These are phyloP conservation scores for Camelus dromedarius DNA, from an alignment of 2,113 vertebrate species.

Conservation along the genomic window DNA sequence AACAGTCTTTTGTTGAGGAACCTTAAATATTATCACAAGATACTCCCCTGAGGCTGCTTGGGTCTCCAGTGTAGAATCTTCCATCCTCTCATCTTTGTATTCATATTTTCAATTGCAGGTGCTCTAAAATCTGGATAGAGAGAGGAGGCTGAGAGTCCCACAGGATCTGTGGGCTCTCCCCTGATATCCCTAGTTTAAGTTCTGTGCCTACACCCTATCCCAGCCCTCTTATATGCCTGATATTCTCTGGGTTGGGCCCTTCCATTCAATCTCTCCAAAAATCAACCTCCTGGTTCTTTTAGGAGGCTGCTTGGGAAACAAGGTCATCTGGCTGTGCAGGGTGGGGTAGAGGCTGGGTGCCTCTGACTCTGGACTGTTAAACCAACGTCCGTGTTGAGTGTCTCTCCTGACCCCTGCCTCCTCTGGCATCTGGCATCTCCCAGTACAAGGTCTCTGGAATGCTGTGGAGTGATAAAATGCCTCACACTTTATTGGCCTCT, in stretches of 20 bases:
- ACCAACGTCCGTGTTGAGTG: neutral
- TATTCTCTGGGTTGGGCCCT: neutral
- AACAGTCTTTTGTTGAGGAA: neutral
- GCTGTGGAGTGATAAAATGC: neutral
- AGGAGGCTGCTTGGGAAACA: neutral
- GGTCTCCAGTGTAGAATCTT: neutral
- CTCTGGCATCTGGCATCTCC: neutral
- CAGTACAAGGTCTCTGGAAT: neutral
- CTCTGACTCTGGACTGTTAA: neutral
- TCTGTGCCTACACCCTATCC: rapidly evolving
- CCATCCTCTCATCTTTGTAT: neutral
- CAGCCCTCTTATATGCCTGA: neutral
- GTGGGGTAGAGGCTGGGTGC: neutral
- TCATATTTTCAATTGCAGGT: neutral
- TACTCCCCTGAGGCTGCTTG: neutral
- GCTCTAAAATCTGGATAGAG: neutral
- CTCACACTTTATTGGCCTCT: neutral
- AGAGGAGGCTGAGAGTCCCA: neutral
- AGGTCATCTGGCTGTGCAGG: neutral
- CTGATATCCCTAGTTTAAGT: neutral
- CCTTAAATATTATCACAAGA: neutral
- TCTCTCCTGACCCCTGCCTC: neutral
- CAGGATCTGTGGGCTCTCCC: neutral
- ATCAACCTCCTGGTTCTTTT: neutral
- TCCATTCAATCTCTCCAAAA: neutral